Evolutionary conservation across 2,113 vertebrate species (phyloP).

Genomic region (Xiphophorus couchianus): DNA sequence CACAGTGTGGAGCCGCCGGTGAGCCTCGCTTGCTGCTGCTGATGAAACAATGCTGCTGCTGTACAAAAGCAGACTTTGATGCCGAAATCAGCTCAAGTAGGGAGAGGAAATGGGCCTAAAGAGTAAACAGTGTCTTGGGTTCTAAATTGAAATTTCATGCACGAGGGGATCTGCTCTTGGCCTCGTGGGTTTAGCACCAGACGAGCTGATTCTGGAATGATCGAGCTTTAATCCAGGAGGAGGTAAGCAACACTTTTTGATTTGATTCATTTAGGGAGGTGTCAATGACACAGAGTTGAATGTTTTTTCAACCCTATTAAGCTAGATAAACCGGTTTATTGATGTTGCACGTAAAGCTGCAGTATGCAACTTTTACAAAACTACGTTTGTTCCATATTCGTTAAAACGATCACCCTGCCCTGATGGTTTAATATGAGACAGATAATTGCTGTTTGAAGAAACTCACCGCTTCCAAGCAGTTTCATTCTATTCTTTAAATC

Average conservation of each 20-base stretch:
- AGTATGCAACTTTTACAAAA: no score
- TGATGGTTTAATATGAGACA: no score
- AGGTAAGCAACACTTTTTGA: background rate
- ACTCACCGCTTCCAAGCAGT: no score
- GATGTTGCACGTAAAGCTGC: no score
- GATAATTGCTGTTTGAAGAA: no score
- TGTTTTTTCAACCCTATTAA: background rate
- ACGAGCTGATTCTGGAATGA: background rate
- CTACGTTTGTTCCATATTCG: no score
- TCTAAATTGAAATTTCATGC: conserved; percentile 20
- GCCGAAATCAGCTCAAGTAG: conserved; percentile 27
- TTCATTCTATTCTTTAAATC: no score
- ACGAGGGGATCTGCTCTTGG: conserved; percentile 1
- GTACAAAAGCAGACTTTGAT: conserved; percentile 26
- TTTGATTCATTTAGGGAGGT: background rate
- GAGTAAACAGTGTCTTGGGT: conserved; percentile 29
- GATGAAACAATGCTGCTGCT: conserved; percentile 45
- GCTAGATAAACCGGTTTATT: no score
- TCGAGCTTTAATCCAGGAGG: background rate
- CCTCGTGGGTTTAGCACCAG: background rate
- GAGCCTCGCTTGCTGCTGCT: conserved; percentile 24
- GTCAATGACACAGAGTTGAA: background rate
- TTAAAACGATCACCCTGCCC: no score
- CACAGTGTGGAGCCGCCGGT: conserved; percentile 39
- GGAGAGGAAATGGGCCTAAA: conserved; percentile 26